Percentiles rank a stretch among this genome's conserved stretches.
Evolutionary conservation across 1,140 invertebrate species (phyloP).

Genomic region (Drosophila triauraria): DNA sequence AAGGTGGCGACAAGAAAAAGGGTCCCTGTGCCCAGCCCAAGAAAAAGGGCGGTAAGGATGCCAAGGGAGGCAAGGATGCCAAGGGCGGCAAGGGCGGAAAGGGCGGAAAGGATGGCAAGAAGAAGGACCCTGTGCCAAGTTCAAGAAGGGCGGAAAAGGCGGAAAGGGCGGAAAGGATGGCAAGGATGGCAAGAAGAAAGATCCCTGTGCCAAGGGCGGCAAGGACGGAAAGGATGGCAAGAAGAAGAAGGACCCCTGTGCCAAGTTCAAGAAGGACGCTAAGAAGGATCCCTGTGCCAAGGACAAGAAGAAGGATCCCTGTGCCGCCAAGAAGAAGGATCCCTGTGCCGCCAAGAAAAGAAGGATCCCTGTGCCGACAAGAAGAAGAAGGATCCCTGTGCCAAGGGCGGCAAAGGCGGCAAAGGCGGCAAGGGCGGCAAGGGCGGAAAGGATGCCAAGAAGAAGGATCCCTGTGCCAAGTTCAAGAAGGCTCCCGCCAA

Average conservation of each 20-base stretch:
- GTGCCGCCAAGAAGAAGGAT: constrained; percentile 30
- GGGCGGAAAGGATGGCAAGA: background rate
- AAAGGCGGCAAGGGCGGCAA: constrained; percentile 27
- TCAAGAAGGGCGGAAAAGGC: too few species aligned
- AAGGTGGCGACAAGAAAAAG: background rate
- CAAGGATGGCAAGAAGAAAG: too few species aligned
- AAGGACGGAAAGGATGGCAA: too few species aligned
- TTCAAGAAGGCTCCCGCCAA: constrained; percentile 26
- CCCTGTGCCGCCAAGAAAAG: constrained; percentile 29
- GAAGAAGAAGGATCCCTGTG: constrained; percentile 42
- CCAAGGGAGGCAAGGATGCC: background rate
- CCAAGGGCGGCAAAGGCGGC: constrained; percentile 16
- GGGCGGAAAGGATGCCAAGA: constrained; percentile 28
- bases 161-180: too few species aligned
- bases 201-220: constrained; percentile 8
- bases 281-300: constrained; percentile 60
- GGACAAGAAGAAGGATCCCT: constrained; percentile 27
- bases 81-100: constrained; percentile 7
- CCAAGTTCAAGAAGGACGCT: constrained; percentile 18
- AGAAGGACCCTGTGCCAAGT: constrained; percentile 32
- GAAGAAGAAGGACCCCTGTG: constrained; percentile 28
- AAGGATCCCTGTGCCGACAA: constrained; percentile 25
- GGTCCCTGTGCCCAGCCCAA: too few species aligned
- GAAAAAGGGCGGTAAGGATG: constrained; percentile 13
- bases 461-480: constrained; percentile 45